phyloP scores from a whole-genome alignment of 1,140 invertebrate species.

The Penaeus vannamei region DNA sequence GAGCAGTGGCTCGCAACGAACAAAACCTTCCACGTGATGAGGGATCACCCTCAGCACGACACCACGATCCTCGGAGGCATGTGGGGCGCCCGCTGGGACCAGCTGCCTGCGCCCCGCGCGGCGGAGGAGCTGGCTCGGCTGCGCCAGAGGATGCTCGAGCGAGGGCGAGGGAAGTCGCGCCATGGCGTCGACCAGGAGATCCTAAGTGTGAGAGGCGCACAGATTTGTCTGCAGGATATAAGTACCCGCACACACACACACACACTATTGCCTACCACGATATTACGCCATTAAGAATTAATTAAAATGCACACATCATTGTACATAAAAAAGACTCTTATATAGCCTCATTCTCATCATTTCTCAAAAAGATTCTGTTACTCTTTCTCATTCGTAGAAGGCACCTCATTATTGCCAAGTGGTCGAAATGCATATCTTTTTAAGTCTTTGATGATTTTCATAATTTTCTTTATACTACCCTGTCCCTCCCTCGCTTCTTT shows the following conservation, averaged over 20 bases:
- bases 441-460: no score
- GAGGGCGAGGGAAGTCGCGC: neutral
- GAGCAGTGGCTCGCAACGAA: conserved; percentile 67
- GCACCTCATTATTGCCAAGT: no score
- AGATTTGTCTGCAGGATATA: neutral
- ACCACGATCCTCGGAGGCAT: conserved; percentile 59
- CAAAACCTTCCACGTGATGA: conserved; percentile 69
- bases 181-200: conserved; percentile 35
- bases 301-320: no score
- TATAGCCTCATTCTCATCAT: no score
- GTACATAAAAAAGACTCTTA: no score
- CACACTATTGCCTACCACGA: no score
- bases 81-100: conserved; percentile 59
- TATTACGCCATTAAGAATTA: no score
- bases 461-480: no score
- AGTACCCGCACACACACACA: neutral
- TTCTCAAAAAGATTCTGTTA: no score
- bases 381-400: no score
- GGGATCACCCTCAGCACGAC: conserved; percentile 68
- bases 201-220: conserved; percentile 17
- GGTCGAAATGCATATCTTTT: no score
- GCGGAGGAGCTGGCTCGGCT: neutral
- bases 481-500: no score
- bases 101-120: neutral
- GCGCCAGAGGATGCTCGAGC: conserved; percentile 22